phyloP scores from a whole-genome alignment of 2,797 vertebrate species.

The Diplodus sargus region DNA sequence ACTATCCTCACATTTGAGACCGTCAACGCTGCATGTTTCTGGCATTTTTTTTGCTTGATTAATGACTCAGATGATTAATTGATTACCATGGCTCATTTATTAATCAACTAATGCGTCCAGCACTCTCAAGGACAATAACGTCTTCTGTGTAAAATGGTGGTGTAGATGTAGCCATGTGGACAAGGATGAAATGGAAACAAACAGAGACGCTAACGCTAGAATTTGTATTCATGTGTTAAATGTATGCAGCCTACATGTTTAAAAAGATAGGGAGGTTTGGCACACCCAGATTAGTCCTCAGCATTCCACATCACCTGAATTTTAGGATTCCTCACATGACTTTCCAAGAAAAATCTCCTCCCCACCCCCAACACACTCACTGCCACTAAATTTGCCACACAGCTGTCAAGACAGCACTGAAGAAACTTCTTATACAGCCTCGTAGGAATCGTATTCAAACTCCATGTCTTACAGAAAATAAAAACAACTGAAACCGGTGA shows the following conservation, averaged over 20 bases:
- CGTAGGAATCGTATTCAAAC: no score
- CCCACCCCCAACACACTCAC: constrained; percentile 11
- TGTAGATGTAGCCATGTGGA: not conserved
- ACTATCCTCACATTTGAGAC: not conserved
- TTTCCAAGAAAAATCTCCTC: constrained; percentile 20
- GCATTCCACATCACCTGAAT: constrained; percentile 47
- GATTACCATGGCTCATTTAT: not conserved
- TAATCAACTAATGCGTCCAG: not conserved
- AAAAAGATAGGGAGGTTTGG: not conserved
- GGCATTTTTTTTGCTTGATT: not conserved
- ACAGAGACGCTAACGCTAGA: not conserved
- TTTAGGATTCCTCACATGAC: constrained; percentile 55
- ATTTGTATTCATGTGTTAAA: not conserved
- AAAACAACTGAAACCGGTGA: not conserved
- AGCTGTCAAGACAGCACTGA: constrained; percentile 40
- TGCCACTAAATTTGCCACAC: constrained; percentile 30
- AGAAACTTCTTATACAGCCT: not conserved
- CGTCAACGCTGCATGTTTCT: not conserved
- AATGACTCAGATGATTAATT: not conserved
- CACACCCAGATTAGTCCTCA: not conserved
- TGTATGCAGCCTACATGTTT: not conserved
- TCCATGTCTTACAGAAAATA: no score
- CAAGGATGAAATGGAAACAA: not conserved
- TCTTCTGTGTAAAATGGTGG: not conserved
- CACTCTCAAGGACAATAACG: not conserved